Conservation (phyloP, 2,888 invertebrate genomes). For the Zele albiditarsus region DNA sequence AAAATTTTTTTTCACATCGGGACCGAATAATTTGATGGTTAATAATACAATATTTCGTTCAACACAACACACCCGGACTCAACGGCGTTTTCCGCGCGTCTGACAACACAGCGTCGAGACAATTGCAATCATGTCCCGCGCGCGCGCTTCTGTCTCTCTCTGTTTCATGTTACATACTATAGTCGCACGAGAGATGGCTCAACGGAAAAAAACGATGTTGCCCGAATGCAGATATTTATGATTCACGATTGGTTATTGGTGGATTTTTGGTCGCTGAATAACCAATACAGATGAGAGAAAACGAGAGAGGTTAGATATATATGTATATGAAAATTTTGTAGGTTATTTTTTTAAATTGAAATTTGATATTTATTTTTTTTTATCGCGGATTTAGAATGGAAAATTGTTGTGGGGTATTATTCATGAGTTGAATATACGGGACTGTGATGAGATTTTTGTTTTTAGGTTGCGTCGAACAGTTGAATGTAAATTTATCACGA, state of each 20-base stretch:
- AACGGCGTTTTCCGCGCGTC: slow-evolving; percentile 59
- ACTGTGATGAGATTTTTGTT: too few species aligned
- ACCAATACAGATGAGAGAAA: neutral
- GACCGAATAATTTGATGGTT: too few species aligned
- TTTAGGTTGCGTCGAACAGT: too few species aligned
- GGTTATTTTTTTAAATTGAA: too few species aligned
- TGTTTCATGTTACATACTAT: slow-evolving; percentile 34
- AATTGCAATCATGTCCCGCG: slow-evolving; percentile 41
- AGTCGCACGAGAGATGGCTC: neutral
- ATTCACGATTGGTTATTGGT: neutral
- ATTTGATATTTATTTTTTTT: too few species aligned
- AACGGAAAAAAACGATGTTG: neutral
- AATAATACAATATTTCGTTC: neutral
- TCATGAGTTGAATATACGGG: too few species aligned
- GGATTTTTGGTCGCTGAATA: neutral
- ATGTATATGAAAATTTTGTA: neutral
- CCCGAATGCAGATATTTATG: neutral
- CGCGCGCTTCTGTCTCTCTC: slow-evolving; percentile 22
- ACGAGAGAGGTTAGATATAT: neutral
- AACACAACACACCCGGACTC: slow-evolving; percentile 31
- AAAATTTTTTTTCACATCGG: too few species aligned
- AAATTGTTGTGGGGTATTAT: too few species aligned
- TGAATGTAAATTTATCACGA: too few species aligned
- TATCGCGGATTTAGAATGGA: too few species aligned
- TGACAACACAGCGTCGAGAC: slow-evolving; percentile 41